phyloP scores from a whole-genome alignment of 2,797 vertebrate species.

The Petrocephalus sullivani region DNA sequence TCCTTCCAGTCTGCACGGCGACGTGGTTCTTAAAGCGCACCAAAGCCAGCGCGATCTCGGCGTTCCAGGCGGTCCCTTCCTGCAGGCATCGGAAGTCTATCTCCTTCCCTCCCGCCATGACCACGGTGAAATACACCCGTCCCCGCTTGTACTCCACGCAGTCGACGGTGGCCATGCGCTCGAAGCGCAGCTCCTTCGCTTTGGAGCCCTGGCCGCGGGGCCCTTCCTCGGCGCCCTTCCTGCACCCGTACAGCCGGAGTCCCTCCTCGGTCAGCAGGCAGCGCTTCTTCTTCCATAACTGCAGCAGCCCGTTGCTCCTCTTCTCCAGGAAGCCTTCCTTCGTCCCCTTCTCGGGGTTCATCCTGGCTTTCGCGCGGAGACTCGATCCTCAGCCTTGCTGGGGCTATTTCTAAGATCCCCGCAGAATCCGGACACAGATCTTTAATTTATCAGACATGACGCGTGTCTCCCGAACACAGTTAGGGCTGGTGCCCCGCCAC shows the following conservation, averaged over 20 bases:
- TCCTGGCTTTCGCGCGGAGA: constrained; percentile 7
- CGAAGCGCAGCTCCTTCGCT: constrained; percentile 79
- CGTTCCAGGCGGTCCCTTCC: constrained; percentile 84
- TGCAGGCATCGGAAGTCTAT: constrained; percentile 85
- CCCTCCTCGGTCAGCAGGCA: constrained; percentile 82
- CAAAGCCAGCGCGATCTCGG: constrained; percentile 80
- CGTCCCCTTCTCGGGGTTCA: constrained; percentile 62
- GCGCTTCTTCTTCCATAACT: constrained; percentile 87
- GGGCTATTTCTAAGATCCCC: background rate
- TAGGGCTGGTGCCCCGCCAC: no score
- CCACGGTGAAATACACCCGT: constrained; percentile 86
- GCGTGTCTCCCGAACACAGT: background rate
- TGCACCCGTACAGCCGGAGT: constrained; percentile 64
- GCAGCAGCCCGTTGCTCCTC: constrained; percentile 83
- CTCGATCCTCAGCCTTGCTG: background rate
- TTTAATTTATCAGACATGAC: background rate
- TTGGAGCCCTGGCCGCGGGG: constrained; percentile 54
- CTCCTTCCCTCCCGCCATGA: constrained; percentile 79
- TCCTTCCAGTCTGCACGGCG: constrained; percentile 76
- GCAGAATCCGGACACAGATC: background rate
- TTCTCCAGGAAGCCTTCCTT: constrained; percentile 85
- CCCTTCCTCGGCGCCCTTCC: constrained; percentile 34
- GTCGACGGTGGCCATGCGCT: constrained; percentile 82
- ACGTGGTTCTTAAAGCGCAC: constrained; percentile 86
- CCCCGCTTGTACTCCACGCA: constrained; percentile 86